Conservation (phyloP, 2,113 vertebrate genomes). For the Phoenicopterus ruber region DNA sequence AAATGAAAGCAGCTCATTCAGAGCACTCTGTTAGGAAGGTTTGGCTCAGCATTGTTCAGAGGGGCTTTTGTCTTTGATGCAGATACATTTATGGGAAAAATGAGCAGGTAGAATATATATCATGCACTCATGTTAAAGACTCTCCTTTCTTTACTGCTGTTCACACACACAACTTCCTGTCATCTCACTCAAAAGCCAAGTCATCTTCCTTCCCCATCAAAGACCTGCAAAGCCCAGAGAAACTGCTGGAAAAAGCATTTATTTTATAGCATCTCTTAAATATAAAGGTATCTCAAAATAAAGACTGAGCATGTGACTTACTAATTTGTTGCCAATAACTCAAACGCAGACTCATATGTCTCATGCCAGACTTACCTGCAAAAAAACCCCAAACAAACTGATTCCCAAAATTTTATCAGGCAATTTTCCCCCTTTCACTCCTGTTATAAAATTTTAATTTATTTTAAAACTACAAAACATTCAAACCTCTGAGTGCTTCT, state of each 20-base stretch:
- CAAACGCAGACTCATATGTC: not conserved
- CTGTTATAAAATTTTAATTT: slow-evolving; percentile 1
- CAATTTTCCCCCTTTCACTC: not conserved
- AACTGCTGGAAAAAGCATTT: not conserved
- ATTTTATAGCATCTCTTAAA: not conserved
- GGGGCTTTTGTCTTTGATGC: not conserved
- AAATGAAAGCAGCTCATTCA: not conserved
- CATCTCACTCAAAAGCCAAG: not conserved
- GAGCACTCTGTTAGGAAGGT: not conserved
- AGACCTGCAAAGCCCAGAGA: not conserved
- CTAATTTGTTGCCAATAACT: not conserved
- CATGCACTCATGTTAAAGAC: not conserved
- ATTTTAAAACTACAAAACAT: slow-evolving; percentile 15
- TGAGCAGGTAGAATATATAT: not conserved
- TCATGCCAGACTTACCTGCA: not conserved
- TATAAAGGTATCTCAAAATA: not conserved
- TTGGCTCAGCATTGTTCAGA: not conserved
- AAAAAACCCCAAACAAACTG: not conserved
- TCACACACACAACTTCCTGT: not conserved
- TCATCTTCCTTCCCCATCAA: not conserved
- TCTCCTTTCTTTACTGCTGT: not conserved
- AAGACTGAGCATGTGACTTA: not conserved
- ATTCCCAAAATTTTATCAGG: not conserved
- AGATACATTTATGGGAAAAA: slow-evolving; percentile 8
- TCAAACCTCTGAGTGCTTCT: not conserved